These are phyloP conservation scores for Hirtodrosophila duncani DNA, from an alignment of 2,888 invertebrate genomes.

Conservation along the genomic window DNA sequence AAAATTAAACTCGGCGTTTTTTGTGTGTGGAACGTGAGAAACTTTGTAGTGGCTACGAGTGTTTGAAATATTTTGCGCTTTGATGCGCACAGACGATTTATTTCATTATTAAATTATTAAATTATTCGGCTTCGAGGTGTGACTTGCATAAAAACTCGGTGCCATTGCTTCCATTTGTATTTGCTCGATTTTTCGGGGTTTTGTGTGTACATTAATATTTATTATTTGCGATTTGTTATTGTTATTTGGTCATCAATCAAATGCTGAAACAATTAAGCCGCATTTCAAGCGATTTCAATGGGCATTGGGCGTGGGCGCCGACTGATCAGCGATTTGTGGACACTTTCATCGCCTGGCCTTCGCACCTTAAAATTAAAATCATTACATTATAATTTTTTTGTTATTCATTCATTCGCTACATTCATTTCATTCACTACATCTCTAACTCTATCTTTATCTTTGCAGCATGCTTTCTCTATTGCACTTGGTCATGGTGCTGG, in stretches of 20 bases:
- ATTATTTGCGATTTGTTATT: neutral
- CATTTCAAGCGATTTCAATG: conserved; percentile 16
- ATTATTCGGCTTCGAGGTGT: conserved; percentile 60
- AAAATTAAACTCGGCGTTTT: conserved; percentile 9
- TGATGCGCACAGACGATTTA: conserved; percentile 65
- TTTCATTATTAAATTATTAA: conserved; percentile 48
- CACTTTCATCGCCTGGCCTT: conserved; percentile 43
- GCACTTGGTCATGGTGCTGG: conserved; percentile 20
- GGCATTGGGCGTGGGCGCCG: conserved; percentile 40
- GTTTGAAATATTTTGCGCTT: conserved; percentile 56
- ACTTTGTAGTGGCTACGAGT: conserved; percentile 48
- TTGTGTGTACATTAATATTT: too few relatives aligned
- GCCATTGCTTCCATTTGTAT: conserved; percentile 25
- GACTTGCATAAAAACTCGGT: conserved; percentile 57
- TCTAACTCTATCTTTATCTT: neutral
- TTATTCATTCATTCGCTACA: neutral
- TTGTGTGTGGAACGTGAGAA: conserved; percentile 59
- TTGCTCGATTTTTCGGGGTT: conserved; percentile 18
- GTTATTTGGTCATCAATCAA: conserved; percentile 54
- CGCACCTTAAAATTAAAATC: conserved; percentile 32
- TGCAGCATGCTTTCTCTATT: conserved; percentile 39
- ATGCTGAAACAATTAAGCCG: conserved; percentile 43
- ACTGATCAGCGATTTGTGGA: conserved; percentile 20
- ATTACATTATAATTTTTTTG: neutral
- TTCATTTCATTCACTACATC: neutral